Conservation (phyloP, 2,113 vertebrate genomes). For the Microtus richardsoni region DNA sequence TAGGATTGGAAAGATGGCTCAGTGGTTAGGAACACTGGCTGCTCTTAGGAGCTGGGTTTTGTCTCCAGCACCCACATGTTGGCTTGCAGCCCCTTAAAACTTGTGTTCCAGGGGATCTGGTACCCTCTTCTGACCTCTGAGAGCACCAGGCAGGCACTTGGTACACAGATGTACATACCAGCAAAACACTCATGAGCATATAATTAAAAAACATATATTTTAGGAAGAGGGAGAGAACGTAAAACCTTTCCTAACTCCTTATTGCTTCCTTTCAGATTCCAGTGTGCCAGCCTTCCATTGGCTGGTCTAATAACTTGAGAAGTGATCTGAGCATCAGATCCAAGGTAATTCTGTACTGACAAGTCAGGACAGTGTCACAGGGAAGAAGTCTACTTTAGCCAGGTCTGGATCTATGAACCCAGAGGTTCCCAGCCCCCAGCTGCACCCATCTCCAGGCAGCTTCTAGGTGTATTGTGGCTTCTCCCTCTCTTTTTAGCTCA, state of each 20-base stretch:
- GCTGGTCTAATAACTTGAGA: background rate
- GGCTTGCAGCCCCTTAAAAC: too few relatives aligned
- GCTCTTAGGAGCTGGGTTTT: background rate
- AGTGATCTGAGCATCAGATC: constrained; percentile 12
- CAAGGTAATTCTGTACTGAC: background rate
- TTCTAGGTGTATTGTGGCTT: background rate
- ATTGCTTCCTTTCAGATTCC: background rate
- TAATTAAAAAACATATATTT: background rate
- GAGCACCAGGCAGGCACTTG: background rate
- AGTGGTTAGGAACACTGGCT: background rate
- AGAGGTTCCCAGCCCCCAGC: background rate
- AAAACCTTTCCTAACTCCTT: constrained; percentile 27
- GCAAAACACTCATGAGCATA: background rate
- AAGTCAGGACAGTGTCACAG: background rate
- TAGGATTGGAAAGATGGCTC: background rate
- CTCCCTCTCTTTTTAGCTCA: background rate
- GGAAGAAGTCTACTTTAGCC: background rate
- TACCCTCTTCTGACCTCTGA: background rate
- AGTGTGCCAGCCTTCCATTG: background rate
- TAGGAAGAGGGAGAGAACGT: background rate
- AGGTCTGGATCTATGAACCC: background rate
- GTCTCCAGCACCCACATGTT: background rate
- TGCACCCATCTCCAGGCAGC: background rate
- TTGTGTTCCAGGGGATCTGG: background rate
- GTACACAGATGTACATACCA: background rate